Base-by-base conservation (phyloP, 2,888 invertebrate genomes). In the Hartigia nigra region DNA sequence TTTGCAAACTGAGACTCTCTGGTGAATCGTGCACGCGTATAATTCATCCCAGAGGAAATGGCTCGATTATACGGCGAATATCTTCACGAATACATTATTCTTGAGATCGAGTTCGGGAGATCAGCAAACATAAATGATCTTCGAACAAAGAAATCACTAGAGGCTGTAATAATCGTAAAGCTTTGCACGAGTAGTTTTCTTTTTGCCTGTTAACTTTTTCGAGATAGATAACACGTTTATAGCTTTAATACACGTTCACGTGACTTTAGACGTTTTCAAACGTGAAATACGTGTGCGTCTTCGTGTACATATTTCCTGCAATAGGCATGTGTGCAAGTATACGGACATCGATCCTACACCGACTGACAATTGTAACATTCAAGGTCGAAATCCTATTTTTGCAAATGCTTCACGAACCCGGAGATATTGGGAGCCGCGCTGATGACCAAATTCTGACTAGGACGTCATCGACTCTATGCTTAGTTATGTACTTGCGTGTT, bases 401-500 rank as follows among this genome's bases (percentile, higher is more conserved):
- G 75, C 75, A 34, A 36, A 37, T 75, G 75, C 36, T 72, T 72
- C 72, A 72, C 72, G 72, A 72, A 32, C 72, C 34, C 72, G 72
- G 72, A 72, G 32, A 72, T 72, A 31, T 55, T 3, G 72, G 72
- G 9, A n/a, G 4, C 72, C 31, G 31, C 31, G 31, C 12, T 34
- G 72, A 72, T 72, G 72, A 72, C 72, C 72, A 72, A 72, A 72
- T 72, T 34, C 32, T 32, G 72, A 12, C 72, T 72, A 12, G 11
- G 31, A 34, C 72, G 72, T 72, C 72, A 72, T 72, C 72, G 72
- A 32, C 12, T 34, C 31, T 12, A 14, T 14, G 31, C 14, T 12
- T 55, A 5, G 23, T 39, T 39, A 39, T 39, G 4, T 39, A 81
- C 78, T 81, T 81, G 80, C 80, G 79, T 77, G 84, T 76, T 12